These are phyloP conservation scores for Arge pagana DNA, from an alignment of 2,888 invertebrate genomes.

Conservation along the genomic window DNA sequence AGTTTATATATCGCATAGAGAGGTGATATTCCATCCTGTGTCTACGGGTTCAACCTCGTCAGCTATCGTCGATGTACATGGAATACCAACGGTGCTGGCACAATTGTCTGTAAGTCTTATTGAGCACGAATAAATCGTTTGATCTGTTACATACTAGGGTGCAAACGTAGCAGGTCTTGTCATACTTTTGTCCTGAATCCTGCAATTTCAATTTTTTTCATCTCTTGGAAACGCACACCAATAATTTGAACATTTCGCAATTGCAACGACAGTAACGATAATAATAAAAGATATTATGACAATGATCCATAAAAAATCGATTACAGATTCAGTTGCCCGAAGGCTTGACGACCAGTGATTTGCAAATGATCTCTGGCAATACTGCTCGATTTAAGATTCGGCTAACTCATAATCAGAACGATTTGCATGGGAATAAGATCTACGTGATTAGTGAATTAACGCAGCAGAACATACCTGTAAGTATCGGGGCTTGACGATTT, in stretches of 20 bases:
- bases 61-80: slow-evolving; percentile 53
- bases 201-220: not conserved
- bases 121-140: too few relatives aligned
- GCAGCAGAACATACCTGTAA: slow-evolving; percentile 52
- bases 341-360: slow-evolving; percentile 45
- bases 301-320: not conserved
- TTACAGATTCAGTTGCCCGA: slow-evolving; percentile 49
- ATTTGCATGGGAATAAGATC: slow-evolving; percentile 51
- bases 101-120: slow-evolving; percentile 59
- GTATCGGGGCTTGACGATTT: too few relatives aligned
- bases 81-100: slow-evolving; percentile 63
- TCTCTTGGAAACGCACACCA: not conserved
- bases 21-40: slow-evolving; percentile 48
- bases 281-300: too few relatives aligned
- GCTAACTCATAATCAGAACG: slow-evolving; percentile 47
- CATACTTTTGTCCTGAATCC: too few relatives aligned
- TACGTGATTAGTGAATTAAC: slow-evolving; percentile 50
- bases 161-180: too few relatives aligned
- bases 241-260: too few relatives aligned
- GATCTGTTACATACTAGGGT: too few relatives aligned
- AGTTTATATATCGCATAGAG: slow-evolving; percentile 51
- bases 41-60: slow-evolving; percentile 38
- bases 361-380: slow-evolving; percentile 40
- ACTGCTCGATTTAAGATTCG: slow-evolving; percentile 47
- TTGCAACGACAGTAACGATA: too few relatives aligned